These are phyloP conservation scores for Xylophagus ater DNA, from an alignment of 2,888 invertebrate genomes.

Conservation along the genomic window DNA sequence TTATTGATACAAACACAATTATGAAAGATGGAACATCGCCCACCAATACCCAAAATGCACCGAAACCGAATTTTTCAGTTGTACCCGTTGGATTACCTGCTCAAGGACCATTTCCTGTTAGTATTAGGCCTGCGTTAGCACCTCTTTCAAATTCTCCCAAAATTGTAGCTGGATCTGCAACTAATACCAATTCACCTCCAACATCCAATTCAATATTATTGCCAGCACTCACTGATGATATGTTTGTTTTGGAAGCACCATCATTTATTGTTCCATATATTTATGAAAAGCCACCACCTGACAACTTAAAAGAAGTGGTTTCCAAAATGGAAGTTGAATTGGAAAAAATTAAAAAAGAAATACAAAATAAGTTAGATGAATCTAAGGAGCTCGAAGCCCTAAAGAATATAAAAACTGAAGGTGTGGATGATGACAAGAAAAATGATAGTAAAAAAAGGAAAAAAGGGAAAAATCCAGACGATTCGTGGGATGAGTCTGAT, in stretches of 20 bases:
- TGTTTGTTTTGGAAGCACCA: slow-evolving; percentile 86
- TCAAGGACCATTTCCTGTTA: slow-evolving; percentile 53
- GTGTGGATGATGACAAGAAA: slow-evolving; percentile 26
- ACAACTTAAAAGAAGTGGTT: slow-evolving; percentile 64
- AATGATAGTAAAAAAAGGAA: slow-evolving; percentile 31
- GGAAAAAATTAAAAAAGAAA: slow-evolving; percentile 48
- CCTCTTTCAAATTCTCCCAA: slow-evolving; percentile 35
- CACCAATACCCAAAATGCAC: slow-evolving; percentile 27
- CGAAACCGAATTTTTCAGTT: slow-evolving; percentile 23
- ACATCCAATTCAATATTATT: slow-evolving; percentile 51
- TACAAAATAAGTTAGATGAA: slow-evolving; percentile 43
- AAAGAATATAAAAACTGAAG: slow-evolving; percentile 14
- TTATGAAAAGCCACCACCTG: slow-evolving; percentile 77
- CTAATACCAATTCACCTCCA: slow-evolving; percentile 31
- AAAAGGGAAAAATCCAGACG: slow-evolving; percentile 41
- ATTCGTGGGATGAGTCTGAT: slow-evolving; percentile 48
- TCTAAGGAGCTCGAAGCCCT: slow-evolving; percentile 38
- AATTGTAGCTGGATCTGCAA: slow-evolving; percentile 26
- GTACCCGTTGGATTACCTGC: slow-evolving; percentile 45
- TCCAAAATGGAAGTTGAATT: slow-evolving; percentile 51
- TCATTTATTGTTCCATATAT: slow-evolving; percentile 90
- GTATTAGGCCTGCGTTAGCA: slow-evolving; percentile 47
- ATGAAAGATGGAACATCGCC: slow-evolving; percentile 38
- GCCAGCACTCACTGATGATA: slow-evolving; percentile 79
- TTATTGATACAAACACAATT: slow-evolving; percentile 65